phyloP scores from a whole-genome alignment of 2,888 invertebrate species.

The Stenodera caucasica region DNA sequence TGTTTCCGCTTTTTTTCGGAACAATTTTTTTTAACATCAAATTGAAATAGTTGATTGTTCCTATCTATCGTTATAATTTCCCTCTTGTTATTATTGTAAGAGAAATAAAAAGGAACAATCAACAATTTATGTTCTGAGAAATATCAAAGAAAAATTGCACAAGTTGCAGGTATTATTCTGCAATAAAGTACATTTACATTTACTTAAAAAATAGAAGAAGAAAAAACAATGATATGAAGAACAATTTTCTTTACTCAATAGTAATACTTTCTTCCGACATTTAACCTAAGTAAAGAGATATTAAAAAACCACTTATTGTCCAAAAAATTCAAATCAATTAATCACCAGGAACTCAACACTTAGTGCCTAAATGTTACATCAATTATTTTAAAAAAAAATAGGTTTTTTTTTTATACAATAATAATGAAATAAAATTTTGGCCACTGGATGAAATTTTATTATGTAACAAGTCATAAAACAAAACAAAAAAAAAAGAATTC shows the following conservation, averaged over 20 bases:
- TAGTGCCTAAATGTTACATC: slow-evolving; percentile 35
- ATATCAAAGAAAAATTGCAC: slow-evolving; percentile 46
- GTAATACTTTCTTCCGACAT: slow-evolving; percentile 24
- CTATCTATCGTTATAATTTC: slow-evolving; percentile 37
- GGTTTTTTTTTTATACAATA: not conserved
- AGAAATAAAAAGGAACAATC: slow-evolving; percentile 37
- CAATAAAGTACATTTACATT: slow-evolving; percentile 32
- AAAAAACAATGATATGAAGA: slow-evolving; percentile 26
- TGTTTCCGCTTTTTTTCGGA: not conserved
- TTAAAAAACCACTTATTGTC: slow-evolving; percentile 27
- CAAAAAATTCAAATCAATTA: slow-evolving; percentile 21
- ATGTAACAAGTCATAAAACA: slow-evolving; percentile 9
- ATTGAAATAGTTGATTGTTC: slow-evolving; percentile 20
- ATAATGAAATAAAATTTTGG: slow-evolving; percentile 25
- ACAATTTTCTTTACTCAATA: slow-evolving; percentile 20
- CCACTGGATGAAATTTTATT: slow-evolving; percentile 28
- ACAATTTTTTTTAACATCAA: slow-evolving; percentile 10
- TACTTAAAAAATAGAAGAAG: slow-evolving; percentile 19
- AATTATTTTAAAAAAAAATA: slow-evolving; percentile 15
- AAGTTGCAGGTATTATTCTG: slow-evolving; percentile 44
- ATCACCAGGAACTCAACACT: slow-evolving; percentile 40
- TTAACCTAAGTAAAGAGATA: slow-evolving; percentile 19
- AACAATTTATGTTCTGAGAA: slow-evolving; percentile 33
- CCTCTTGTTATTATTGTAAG: too few species aligned
- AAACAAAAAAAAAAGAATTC: slow-evolving; percentile 28